Evolutionary conservation across 1,140 invertebrate genomes (phyloP), one percentile per base, ranked within the genome.

Genomic region (Homarus americanus): DNA sequence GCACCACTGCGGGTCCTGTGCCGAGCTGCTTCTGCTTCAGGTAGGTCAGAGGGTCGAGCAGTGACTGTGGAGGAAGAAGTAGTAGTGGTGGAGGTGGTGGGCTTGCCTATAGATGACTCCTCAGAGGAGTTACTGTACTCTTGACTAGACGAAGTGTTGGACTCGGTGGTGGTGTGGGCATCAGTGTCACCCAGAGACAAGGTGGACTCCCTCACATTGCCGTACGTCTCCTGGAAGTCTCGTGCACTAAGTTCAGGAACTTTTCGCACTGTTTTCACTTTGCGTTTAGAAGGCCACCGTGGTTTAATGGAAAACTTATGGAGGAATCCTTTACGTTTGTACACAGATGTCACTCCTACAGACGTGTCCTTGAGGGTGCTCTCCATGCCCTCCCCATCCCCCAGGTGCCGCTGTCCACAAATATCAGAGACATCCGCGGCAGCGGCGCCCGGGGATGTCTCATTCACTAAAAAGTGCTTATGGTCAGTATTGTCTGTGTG

Each of bases 261-360:
- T 53, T 53, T 79, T 38, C 63, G 83, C 91, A 75, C 86, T 93
- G 93, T 92, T 73, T 93, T 91, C 87, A 93, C 93, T 58, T 93
- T 93, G 44, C 93, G 87, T 91, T 94, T 94, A 5, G 93, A 93
- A 24, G 93, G 93, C 94, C 94, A 94, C n/a, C 93, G 82, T 9
- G 93, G 93, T 66, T 93, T 93, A 20, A 94, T 82, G 32, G 93
- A 92, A 88, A 94, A 93, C 91, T 94, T 94, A 32, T 93, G 93
- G 0, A 94, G 93, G 83, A 94, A 94, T 38, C 93, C 93, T 87
- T 93, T 94, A 34, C 92, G 87, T 69, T 92, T 93, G 34, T 91
- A 80, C 0, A 82, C 41, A 85, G 83, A 53, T 44, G 82, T 88
- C 28, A 76, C 85, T n/a, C 69, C 87, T 34, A 79, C 84, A 41